Evolutionary conservation across 2,113 vertebrate genomes (phyloP).

Genomic region (Oryzias melastigma): DNA sequence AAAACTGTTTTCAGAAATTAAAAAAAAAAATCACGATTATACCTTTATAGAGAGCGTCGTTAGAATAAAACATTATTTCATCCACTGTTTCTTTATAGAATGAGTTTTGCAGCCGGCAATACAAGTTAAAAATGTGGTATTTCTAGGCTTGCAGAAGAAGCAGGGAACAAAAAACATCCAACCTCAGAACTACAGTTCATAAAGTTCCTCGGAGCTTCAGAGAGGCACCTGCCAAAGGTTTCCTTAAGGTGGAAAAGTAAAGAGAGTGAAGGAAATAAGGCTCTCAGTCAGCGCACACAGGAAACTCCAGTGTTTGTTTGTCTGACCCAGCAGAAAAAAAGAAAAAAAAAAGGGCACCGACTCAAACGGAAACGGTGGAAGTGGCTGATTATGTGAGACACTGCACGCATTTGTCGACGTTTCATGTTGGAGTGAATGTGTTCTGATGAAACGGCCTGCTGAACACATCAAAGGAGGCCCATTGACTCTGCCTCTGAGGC

Average conservation of each 20-base stretch:
- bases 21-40: too few relatives aligned
- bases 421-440: conserved; percentile 17
- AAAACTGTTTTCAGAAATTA: too few relatives aligned
- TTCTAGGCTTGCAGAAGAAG: not conserved
- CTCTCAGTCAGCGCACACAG: conserved; percentile 25
- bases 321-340: conserved; percentile 28
- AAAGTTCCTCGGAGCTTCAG: not conserved
- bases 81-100: too few relatives aligned
- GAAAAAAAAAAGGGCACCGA: conserved; percentile 5
- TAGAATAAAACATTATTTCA: too few relatives aligned
- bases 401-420: conserved; percentile 14
- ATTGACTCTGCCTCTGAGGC: conserved; percentile 44
- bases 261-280: conserved; percentile 13
- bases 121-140: not conserved
- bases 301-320: conserved; percentile 38
- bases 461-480: conserved; percentile 18
- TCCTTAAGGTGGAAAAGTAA: conserved; percentile 1
- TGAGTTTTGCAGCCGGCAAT: too few relatives aligned
- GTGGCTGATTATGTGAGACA: conserved; percentile 32
- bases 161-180: not conserved
- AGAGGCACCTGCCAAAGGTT: conserved; percentile 21
- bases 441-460: conserved; percentile 22
- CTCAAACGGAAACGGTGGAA: conserved; percentile 24
- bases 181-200: not conserved
- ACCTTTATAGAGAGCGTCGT: too few relatives aligned